Base-by-base conservation (phyloP, 2,888 invertebrate genomes). In the Hylaea fasciaria region DNA sequence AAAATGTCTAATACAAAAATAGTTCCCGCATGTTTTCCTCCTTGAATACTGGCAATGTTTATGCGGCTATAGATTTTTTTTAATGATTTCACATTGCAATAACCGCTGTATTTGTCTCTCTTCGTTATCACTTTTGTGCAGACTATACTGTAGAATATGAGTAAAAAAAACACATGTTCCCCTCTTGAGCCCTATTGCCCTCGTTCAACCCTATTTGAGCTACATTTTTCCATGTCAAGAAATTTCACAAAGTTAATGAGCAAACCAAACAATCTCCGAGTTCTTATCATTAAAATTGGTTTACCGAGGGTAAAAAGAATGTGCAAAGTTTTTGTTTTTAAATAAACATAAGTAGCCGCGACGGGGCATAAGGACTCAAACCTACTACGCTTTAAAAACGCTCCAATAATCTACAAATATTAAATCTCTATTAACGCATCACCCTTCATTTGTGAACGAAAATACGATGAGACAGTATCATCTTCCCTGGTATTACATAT, bases 1-100 rank as follows among this genome's bases (percentile, higher is more conserved):
- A 70, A 70, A 69, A 69, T 57, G 65, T 68, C 64, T 69, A 62
- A 58, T 57, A 56, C 22, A 62, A 69, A 69, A 67, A 65, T 49
- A 40, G 39, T 41, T 28, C 29, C 44, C 55, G 59, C 52, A 55
- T 66, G 62, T 65, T 66, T 69, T 37, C 37, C 28, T 56, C 56
- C 59, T 66, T 62, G 58, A 66, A 64, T 57, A 62, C 59, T n/a
- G 52, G 57, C 61, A 59, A 63, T 68, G 63, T 63, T 64, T 62
- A 58, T 53, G 14, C 17, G 14, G 1, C 29, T 16, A 48, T 28
- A 28, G 45, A 22, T 35, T 1, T 3, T 11, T 12, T 51, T 45
- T 49, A 52, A 32, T 37, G 37, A 54, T 45, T 49, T 49, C n/a
- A 17, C 16, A 40, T 17, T 44, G 28, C 46, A 52, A 45, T 50